Evolutionary conservation across 2,888 invertebrate genomes (phyloP).

Genomic region (Pterostichus madidus): DNA sequence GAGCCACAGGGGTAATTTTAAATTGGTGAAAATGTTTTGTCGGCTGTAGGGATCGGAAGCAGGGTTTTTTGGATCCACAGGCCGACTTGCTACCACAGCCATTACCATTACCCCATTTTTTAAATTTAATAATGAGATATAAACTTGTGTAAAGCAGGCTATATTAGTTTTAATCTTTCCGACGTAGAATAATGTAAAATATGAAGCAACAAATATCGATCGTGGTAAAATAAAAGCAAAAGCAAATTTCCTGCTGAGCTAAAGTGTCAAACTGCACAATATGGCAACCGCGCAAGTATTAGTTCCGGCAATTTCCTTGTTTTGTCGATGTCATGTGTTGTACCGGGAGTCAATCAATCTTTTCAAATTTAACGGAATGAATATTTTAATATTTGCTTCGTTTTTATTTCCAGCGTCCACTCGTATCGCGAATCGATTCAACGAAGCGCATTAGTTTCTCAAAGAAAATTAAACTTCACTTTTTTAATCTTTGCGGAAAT

Average conservation of each 20-base stretch:
- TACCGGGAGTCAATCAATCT: conserved; percentile 56
- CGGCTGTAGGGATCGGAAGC: too few relatives aligned
- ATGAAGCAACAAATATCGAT: conserved; percentile 12
- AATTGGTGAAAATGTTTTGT: too few relatives aligned
- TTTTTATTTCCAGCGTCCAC: conserved; percentile 20
- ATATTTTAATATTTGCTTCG: conserved; percentile 49
- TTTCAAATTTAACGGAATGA: conserved; percentile 60
- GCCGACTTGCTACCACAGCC: too few relatives aligned
- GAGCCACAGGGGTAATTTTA: too few relatives aligned
- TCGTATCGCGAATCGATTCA: conserved; percentile 35
- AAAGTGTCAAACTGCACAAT: conserved; percentile 38
- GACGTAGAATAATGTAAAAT: background rate
- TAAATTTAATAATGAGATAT: too few relatives aligned
- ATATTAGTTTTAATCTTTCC: too few relatives aligned
- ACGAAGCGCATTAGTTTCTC: conserved; percentile 22
- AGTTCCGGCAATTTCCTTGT: conserved; percentile 36
- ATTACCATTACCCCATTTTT: too few relatives aligned
- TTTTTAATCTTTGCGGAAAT: conserved; percentile 52
- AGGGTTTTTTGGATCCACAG: too few relatives aligned
- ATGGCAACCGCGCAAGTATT: conserved; percentile 16
- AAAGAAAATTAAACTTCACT: conserved; percentile 50
- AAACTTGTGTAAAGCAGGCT: too few relatives aligned
- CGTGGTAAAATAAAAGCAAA: conserved; percentile 9
- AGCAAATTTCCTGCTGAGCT: background rate
- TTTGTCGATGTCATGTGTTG: conserved; percentile 26